Evolutionary conservation across 2,888 invertebrate species (phyloP).

Genomic region (Himalopsyche kuldschensis): DNA sequence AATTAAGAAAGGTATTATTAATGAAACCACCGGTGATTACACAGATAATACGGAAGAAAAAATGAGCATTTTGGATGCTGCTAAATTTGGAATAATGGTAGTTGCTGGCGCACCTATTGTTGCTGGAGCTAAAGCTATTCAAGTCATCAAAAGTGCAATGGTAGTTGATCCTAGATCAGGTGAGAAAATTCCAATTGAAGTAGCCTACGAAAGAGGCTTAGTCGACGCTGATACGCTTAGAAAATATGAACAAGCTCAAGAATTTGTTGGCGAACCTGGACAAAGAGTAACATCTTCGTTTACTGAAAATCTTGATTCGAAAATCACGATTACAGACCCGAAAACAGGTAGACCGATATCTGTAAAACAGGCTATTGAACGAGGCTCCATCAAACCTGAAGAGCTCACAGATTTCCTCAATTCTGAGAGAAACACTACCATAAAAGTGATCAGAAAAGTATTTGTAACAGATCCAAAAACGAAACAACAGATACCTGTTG

Average conservation of each 20-base stretch:
- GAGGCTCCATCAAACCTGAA: constrained; percentile 46
- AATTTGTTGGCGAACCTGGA: constrained; percentile 36
- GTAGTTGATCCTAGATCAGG: constrained; percentile 80
- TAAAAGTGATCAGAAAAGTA: constrained; percentile 30
- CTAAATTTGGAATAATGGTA: constrained; percentile 67
- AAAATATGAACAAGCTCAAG: constrained; percentile 55
- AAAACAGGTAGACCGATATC: constrained; percentile 51
- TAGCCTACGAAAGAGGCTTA: constrained; percentile 76
- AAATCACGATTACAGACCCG: constrained; percentile 47
- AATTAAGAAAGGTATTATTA: constrained; percentile 48
- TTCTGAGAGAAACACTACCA: constrained; percentile 32
- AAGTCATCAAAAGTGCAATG: constrained; percentile 66
- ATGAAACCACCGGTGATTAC: constrained; percentile 64
- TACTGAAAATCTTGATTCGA: constrained; percentile 63
- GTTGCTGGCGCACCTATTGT: constrained; percentile 76
- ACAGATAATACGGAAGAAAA: constrained; percentile 66
- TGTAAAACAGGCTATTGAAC: constrained; percentile 53
- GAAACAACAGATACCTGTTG: constrained; percentile 56
- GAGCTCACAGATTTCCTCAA: constrained; percentile 43
- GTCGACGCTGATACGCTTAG: constrained; percentile 63
- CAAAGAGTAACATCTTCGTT: constrained; percentile 4
- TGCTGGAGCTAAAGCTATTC: constrained; percentile 69
- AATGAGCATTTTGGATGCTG: constrained; percentile 59
- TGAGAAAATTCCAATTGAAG: constrained; percentile 76
- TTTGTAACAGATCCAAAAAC: constrained; percentile 54